Base-by-base conservation (phyloP, 2,888 invertebrate species). In the Hyposoter dolosus region DNA sequence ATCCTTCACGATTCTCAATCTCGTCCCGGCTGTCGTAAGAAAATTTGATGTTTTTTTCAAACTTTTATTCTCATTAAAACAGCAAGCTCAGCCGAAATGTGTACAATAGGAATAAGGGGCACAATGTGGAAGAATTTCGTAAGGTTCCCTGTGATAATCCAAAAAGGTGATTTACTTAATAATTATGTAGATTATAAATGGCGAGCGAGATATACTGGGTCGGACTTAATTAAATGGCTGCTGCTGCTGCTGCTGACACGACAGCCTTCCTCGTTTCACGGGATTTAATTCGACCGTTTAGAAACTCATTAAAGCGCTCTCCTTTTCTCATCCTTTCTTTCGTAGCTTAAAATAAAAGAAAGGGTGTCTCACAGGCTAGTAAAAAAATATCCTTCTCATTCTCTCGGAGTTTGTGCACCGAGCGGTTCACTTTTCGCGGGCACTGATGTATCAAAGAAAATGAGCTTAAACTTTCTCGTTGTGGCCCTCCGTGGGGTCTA, bases 151-250 rank as follows among this genome's bases (percentile, higher is more conserved):
- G 74, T 40, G 45, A 32, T 68, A 35, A 74, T 71, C 40, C 6
- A 45, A 9, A 19, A 60, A 23, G 56, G 23, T 9, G 15, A 66
- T 75, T 56, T 43, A 68, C 68, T 68, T 68, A 45, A 75, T 75
- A 47, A 68, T 82, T 68, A 75, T 60, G 82, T 53, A 56, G 45
- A 68, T 75, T 75, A 82, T 47, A 50, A 75, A 75, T 45, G 28
- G 56, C 53, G 47, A 79, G 83, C 47, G 23, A 72, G 53, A 84
- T 78, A 83, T 63, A 65, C 53, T 47, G 66, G 28, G 77, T 78
- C 71, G 53, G 60, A 74, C 78, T 85, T 85, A 87, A 88, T 88
- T 85, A 85, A 88, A 86, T 74, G 75, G 72, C 81, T 68, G 72
- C 65, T 75, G 79, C 81, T 68, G 72, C 65, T 75, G 79, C 78